Conservation (phyloP, 2,888 invertebrate genomes). For the Steinernema hermaphroditum region DNA sequence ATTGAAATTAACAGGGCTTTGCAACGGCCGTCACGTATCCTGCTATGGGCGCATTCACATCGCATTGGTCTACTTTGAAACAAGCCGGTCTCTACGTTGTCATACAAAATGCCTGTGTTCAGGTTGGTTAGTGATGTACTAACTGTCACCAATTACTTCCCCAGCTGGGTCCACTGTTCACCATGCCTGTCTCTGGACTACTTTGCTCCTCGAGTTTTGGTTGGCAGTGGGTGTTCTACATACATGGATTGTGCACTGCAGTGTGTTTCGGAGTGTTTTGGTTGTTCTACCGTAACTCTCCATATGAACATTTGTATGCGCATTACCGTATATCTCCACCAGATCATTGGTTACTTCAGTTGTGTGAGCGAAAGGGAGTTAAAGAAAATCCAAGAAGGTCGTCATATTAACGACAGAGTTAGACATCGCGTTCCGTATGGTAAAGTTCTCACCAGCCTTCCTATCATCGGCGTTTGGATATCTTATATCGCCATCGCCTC, state of each 20-base stretch:
- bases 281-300: background rate
- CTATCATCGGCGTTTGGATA: background rate
- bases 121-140: no score
- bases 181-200: constrained; percentile 3
- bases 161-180: background rate
- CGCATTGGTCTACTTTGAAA: constrained; percentile 6
- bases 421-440: background rate
- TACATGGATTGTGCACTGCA: background rate
- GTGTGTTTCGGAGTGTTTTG: background rate
- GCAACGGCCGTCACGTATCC: constrained; percentile 16
- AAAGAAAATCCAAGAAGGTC: background rate
- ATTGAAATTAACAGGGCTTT: background rate
- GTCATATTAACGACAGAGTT: background rate
- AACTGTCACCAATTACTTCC: background rate
- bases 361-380: background rate
- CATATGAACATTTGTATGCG: background rate
- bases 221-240: constrained; percentile 7
- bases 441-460: background rate
- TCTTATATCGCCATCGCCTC: constrained; percentile 8
- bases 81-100: constrained; percentile 1
- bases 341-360: background rate
- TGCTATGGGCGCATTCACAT: constrained; percentile 4
- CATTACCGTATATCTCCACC: background rate
- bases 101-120: constrained; percentile 11
- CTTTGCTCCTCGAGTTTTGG: background rate